Percentiles rank a stretch among this genome's conserved stretches.
phyloP scores from a whole-genome alignment of 1,140 invertebrate species.

The Euschistus heros region DNA sequence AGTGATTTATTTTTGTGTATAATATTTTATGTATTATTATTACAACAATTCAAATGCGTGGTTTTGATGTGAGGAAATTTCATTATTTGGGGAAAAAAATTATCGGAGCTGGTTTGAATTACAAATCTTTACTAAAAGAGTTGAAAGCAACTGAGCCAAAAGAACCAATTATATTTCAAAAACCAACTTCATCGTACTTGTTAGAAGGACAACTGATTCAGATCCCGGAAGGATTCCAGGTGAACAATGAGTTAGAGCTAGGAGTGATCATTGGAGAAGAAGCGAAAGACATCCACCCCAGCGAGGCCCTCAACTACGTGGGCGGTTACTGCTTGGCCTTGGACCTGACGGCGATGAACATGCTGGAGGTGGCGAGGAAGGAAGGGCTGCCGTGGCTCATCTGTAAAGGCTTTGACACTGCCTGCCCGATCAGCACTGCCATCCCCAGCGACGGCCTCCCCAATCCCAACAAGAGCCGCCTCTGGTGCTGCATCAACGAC shows the following conservation, averaged over 20 bases:
- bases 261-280: slow-evolving; percentile 55
- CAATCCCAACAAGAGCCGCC: slow-evolving; percentile 48
- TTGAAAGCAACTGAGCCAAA: too few relatives aligned
- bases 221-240: slow-evolving; percentile 51
- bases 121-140: too few relatives aligned
- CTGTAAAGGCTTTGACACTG: slow-evolving; percentile 72
- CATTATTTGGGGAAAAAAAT: too few relatives aligned
- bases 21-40: too few relatives aligned
- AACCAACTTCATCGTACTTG: too few relatives aligned
- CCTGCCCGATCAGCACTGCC: slow-evolving; percentile 63
- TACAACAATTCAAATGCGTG: too few relatives aligned
- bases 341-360: slow-evolving; percentile 55
- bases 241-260: slow-evolving; percentile 72
- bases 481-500: slow-evolving; percentile 56
- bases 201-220: too few relatives aligned
- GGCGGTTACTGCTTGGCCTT: slow-evolving; percentile 64
- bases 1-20: too few relatives aligned
- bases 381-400: slow-evolving; percentile 62
- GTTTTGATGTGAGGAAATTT: too few relatives aligned
- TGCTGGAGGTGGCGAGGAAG: slow-evolving; percentile 49
- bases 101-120: too few relatives aligned
- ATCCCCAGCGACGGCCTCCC: slow-evolving; percentile 46
- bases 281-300: slow-evolving; percentile 45
- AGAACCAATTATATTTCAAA: too few relatives aligned
- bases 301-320: slow-evolving; percentile 50